phyloP scores from a whole-genome alignment of 2,888 invertebrate species.

The Apoderus coryli region DNA sequence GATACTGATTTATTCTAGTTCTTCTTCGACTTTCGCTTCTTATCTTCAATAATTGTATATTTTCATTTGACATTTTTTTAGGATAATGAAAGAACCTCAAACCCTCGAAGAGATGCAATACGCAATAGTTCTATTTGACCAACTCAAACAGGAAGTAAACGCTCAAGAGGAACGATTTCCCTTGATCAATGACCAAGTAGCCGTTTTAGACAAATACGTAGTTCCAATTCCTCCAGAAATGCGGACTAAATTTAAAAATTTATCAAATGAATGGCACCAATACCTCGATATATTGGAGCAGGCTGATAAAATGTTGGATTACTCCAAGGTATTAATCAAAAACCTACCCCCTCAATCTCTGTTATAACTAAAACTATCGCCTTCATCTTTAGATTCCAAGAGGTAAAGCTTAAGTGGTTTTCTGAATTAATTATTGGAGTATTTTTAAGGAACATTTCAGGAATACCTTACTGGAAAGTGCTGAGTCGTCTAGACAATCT shows the following conservation, averaged over 20 bases:
- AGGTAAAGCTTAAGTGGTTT: too few relatives aligned
- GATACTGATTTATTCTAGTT: too few relatives aligned
- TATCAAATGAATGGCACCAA: conserved; percentile 50
- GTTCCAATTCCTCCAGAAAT: conserved; percentile 51
- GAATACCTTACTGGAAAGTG: conserved; percentile 51
- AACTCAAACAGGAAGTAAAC: conserved; percentile 47
- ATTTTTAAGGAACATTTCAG: conserved; percentile 40
- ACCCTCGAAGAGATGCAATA: conserved; percentile 58
- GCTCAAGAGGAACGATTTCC: conserved; percentile 56
- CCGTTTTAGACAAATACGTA: conserved; percentile 57
- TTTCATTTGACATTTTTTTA: conserved; percentile 26
- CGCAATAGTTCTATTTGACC: conserved; percentile 52
- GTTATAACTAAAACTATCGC: too few relatives aligned
- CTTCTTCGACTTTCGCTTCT: too few relatives aligned
- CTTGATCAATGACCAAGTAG: conserved; percentile 60
- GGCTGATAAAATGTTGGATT: conserved; percentile 57
- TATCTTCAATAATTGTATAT: too few relatives aligned
- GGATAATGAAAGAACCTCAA: conserved; percentile 49
- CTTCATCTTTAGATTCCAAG: too few relatives aligned
- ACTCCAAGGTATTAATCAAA: conserved; percentile 49
- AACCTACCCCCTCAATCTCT: too few relatives aligned
- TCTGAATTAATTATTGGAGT: neutral
- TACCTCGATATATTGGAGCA: conserved; percentile 56
- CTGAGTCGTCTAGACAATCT: conserved; percentile 56
- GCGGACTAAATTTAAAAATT: conserved; percentile 38